Conservation (phyloP, 1,140 invertebrate genomes). For the Bombus waltoni region DNA sequence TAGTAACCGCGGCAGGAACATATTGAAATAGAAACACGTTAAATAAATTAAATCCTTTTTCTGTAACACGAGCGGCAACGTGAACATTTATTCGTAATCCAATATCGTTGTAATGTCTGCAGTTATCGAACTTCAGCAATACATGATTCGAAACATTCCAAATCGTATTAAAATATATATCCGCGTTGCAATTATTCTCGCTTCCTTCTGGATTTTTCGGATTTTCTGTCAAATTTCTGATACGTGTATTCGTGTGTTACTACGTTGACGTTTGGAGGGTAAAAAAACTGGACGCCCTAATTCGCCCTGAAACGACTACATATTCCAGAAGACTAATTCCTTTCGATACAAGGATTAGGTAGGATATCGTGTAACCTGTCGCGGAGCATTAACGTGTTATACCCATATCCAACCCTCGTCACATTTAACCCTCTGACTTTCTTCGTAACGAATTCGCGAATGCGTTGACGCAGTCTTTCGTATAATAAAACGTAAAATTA, state of each 20-base stretch:
- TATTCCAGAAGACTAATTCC: conserved; percentile 41
- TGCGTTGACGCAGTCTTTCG: conserved; percentile 2
- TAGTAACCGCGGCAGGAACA: no score
- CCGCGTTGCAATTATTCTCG: background rate
- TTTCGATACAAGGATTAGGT: conserved; percentile 51
- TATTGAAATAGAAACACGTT: background rate
- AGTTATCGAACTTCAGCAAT: background rate
- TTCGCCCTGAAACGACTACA: conserved; percentile 1
- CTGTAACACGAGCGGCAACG: background rate
- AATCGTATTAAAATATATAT: conserved; percentile 6
- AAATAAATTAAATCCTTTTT: background rate
- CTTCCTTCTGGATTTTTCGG: background rate
- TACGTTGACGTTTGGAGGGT: background rate
- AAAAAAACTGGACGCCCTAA: background rate
- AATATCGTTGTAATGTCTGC: background rate
- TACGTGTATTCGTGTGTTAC: background rate
- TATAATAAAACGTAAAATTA: background rate
- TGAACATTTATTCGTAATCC: conserved; percentile 1
- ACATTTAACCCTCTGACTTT: conserved; percentile 50
- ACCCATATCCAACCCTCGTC: conserved; percentile 47
- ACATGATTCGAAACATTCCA: background rate
- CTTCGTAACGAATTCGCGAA: conserved; percentile 14
- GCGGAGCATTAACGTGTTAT: conserved; percentile 42
- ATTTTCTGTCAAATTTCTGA: background rate
- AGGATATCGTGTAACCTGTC: conserved; percentile 39